A percentile compares a stretch with the other conserved stretches of the same genome.
Conservation (phyloP, 2,888 invertebrate species). For the Drosophila flavopinicola region DNA sequence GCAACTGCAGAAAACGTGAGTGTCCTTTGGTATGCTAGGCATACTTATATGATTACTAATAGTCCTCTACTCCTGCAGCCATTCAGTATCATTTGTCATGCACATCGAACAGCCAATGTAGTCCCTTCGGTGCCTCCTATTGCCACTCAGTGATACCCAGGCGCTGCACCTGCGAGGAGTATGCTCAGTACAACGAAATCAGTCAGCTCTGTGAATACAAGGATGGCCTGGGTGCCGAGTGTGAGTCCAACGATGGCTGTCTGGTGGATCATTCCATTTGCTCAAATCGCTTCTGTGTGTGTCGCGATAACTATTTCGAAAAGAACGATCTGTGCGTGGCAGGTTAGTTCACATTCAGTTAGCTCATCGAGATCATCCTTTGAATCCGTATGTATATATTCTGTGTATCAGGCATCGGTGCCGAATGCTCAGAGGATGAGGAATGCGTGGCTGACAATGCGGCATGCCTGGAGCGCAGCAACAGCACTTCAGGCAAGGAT, state of each 20-base stretch:
- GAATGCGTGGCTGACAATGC: slow-evolving; percentile 79
- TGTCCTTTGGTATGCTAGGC: too few relatives aligned
- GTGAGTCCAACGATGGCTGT: slow-evolving; percentile 78
- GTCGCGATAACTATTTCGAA: slow-evolving; percentile 73
- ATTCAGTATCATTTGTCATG: slow-evolving; percentile 81
- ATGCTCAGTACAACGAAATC: slow-evolving; percentile 80
- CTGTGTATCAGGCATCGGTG: slow-evolving; percentile 71
- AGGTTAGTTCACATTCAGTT: slow-evolving; percentile 53
- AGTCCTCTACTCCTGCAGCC: slow-evolving; percentile 47
- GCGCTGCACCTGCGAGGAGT: slow-evolving; percentile 82
- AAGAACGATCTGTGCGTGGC: slow-evolving; percentile 74
- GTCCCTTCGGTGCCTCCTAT: slow-evolving; percentile 82
- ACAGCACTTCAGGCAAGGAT: slow-evolving; percentile 54
- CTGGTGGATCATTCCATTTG: slow-evolving; percentile 80
- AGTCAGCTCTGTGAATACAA: slow-evolving; percentile 81
- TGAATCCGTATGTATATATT: background rate
- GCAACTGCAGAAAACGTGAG: slow-evolving; percentile 83
- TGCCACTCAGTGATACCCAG: slow-evolving; percentile 75
- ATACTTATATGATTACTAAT: background rate
- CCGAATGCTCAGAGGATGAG: slow-evolving; percentile 72
- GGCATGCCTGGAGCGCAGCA: slow-evolving; percentile 61
- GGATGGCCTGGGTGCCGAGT: slow-evolving; percentile 81
- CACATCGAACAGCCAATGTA: slow-evolving; percentile 83
- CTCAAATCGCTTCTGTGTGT: slow-evolving; percentile 79
- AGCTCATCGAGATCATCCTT: background rate